Conservation (phyloP, 1,140 invertebrate species). For the Drosophila pruinosa region DNA sequence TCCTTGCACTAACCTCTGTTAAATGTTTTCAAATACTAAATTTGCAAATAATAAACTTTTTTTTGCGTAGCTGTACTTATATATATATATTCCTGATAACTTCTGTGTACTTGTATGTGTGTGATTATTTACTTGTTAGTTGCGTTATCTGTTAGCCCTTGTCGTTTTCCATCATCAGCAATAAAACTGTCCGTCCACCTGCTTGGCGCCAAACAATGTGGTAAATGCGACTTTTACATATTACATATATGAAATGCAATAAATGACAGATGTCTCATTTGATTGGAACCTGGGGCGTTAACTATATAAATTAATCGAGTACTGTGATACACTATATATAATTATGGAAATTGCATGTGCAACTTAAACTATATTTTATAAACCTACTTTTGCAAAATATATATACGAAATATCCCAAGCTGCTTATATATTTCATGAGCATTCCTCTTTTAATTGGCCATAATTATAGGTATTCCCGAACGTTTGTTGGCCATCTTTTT, state of each 20-base stretch:
- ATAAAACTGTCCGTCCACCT: slow-evolving; percentile 49
- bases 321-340: too few relatives aligned
- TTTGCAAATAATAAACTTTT: slow-evolving; percentile 32
- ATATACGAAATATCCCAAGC: neutral
- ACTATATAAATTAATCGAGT: too few relatives aligned
- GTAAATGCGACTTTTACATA: neutral
- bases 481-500: neutral
- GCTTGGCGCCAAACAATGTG: neutral
- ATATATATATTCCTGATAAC: slow-evolving; percentile 48
- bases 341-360: too few relatives aligned
- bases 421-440: neutral
- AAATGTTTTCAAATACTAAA: neutral
- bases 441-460: neutral
- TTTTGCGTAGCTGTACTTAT: slow-evolving; percentile 49
- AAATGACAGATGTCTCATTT: neutral
- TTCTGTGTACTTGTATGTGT: slow-evolving; percentile 39
- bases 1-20: slow-evolving; percentile 13
- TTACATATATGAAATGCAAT: too few relatives aligned
- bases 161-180: slow-evolving; percentile 40
- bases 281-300: too few relatives aligned
- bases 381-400: too few relatives aligned
- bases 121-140: slow-evolving; percentile 10
- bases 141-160: slow-evolving; percentile 26
- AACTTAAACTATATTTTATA: too few relatives aligned
- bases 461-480: slow-evolving; percentile 55